These are phyloP conservation scores for Boloria selene DNA, from an alignment of 2,888 invertebrate genomes.

Conservation along the genomic window DNA sequence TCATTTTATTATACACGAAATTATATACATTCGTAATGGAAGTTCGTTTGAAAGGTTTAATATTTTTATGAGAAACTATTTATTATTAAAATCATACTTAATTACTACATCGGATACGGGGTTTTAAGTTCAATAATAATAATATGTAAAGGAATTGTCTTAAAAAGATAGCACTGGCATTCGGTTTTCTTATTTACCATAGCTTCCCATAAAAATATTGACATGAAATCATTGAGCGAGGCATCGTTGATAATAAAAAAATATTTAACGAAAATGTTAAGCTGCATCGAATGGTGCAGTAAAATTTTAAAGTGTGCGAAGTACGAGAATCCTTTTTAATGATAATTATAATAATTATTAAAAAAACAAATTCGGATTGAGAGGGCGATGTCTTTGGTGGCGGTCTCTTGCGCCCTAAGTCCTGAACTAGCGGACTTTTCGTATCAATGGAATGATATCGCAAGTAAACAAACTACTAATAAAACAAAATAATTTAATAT, in stretches of 20 bases:
- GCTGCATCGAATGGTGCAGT: constrained; percentile 24
- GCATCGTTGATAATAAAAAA: constrained; percentile 49
- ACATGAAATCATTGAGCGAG: constrained; percentile 61
- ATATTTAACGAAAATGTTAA: constrained; percentile 22
- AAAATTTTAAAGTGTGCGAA: constrained; percentile 25
- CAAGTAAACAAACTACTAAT: background rate
- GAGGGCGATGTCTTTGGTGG: constrained; percentile 38
- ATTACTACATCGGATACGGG: no score
- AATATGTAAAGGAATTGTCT: background rate
- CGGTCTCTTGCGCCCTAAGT: constrained; percentile 24
- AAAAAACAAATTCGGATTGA: constrained; percentile 39
- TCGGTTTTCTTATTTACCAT: background rate
- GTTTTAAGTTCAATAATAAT: no score
- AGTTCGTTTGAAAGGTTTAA: constrained; percentile 66
- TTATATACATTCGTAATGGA: constrained; percentile 70
- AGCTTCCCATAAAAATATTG: constrained; percentile 23
- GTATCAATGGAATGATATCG: constrained; percentile 16
- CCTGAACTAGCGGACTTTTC: constrained; percentile 15
- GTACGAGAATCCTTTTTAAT: constrained; percentile 23
- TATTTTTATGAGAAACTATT: constrained; percentile 16
- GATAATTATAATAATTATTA: constrained; percentile 31
- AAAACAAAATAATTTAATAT: background rate
- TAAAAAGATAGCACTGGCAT: constrained; percentile 12
- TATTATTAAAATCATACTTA: background rate
- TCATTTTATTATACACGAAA: constrained; percentile 54